These are phyloP conservation scores for Eubasilissa splendida DNA, from an alignment of 2,888 invertebrate genomes.

Conservation along the genomic window DNA sequence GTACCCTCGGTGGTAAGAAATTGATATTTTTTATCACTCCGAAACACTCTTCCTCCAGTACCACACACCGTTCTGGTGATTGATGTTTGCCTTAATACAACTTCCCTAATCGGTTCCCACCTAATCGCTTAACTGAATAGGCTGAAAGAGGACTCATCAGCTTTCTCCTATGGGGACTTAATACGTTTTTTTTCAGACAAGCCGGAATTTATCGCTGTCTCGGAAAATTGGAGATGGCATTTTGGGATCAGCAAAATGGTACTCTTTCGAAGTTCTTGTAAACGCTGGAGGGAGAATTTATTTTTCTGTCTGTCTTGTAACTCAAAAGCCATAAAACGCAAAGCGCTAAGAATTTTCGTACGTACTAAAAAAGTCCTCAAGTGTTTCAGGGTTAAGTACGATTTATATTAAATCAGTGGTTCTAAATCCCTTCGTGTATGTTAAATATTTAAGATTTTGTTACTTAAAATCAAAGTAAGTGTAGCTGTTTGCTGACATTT, in stretches of 20 bases:
- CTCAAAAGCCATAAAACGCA: no score
- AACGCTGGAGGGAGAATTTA: no score
- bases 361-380: no score
- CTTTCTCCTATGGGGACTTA: background rate
- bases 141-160: conserved; percentile 8
- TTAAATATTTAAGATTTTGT: no score
- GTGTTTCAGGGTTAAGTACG: no score
- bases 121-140: background rate
- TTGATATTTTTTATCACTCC: conserved; percentile 25
- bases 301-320: no score
- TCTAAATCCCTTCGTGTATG: no score
- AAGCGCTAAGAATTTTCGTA: no score
- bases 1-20: background rate
- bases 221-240: background rate
- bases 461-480: no score
- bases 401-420: no score
- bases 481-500: no score
- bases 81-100: conserved; percentile 23
- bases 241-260: background rate
- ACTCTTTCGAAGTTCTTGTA: no score
- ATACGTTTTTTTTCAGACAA: background rate
- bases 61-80: conserved; percentile 7
- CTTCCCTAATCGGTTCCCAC: background rate
- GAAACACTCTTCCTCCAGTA: conserved; percentile 4
- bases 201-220: background rate